Conservation (phyloP, 2,113 vertebrate species). For the Patagioenas fasciata region DNA sequence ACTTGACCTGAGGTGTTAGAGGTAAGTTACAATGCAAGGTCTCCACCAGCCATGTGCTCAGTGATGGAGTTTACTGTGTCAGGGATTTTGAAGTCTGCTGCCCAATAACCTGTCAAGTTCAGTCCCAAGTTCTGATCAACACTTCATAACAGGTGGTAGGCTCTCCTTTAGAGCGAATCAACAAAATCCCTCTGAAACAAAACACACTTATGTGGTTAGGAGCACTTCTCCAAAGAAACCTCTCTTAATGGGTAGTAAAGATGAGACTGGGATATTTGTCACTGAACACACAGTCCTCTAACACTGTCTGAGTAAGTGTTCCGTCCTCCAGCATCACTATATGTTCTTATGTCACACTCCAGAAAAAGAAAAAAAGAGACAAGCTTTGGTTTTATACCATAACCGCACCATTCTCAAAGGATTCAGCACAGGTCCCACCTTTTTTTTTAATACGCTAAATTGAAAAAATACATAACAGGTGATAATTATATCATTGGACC, state of each 20-base stretch:
- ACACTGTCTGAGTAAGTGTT: not conserved
- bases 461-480: not conserved
- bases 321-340: not conserved
- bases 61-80: not conserved
- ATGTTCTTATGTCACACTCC: not conserved
- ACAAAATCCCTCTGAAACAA: not conserved
- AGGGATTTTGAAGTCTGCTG: not conserved
- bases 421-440: not conserved
- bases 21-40: not conserved
- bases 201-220: rapidly evolving
- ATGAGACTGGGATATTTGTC: not conserved
- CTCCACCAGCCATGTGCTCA: not conserved
- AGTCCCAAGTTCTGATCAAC: not conserved
- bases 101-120: not conserved
- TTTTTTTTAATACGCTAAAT: not conserved
- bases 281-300: not conserved
- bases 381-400: not conserved
- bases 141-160: not conserved
- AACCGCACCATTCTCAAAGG: not conserved
- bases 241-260: not conserved
- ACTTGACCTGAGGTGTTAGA: not conserved
- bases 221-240: not conserved
- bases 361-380: not conserved
- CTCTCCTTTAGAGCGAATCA: not conserved
- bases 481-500: not conserved